These are phyloP conservation scores for Chrysemys picta DNA, from an alignment of 2,113 vertebrate genomes.

Conservation along the genomic window DNA sequence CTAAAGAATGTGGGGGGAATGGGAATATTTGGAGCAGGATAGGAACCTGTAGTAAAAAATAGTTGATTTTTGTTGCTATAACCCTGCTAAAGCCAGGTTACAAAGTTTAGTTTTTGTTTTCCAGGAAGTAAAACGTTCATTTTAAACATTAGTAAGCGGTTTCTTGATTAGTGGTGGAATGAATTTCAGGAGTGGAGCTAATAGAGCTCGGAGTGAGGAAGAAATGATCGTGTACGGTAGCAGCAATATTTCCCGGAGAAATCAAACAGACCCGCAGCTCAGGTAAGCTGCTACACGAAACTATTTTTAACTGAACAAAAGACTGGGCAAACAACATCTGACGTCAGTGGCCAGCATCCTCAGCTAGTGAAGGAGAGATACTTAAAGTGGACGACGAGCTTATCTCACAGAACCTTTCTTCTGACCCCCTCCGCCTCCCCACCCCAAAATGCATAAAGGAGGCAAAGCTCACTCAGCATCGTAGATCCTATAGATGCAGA, in stretches of 20 bases:
- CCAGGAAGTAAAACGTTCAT: neutral
- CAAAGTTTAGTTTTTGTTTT: constrained; percentile 39
- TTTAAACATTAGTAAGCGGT: neutral
- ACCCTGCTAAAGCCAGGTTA: neutral
- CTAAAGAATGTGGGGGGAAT: neutral
- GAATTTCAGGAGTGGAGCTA: neutral
- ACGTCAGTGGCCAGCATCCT: constrained; percentile 21
- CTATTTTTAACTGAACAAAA: constrained; percentile 63
- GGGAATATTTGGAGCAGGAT: neutral
- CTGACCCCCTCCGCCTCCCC: too few relatives aligned
- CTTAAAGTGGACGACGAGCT: neutral
- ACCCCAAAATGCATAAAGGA: neutral
- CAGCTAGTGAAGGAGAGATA: neutral
- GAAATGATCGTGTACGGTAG: neutral
- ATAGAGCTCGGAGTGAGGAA: neutral
- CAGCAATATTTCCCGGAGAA: neutral
- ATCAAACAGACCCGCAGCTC: neutral
- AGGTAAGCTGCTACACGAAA: constrained; percentile 51
- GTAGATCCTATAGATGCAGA: neutral
- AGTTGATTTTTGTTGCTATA: neutral
- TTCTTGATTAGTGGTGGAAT: neutral
- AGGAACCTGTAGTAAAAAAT: neutral
- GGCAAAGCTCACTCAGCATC: neutral
- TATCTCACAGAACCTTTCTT: neutral
- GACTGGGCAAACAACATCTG: neutral